phyloP scores from a whole-genome alignment of 1,140 invertebrate genomes.

The Nixonia krombeini region DNA sequence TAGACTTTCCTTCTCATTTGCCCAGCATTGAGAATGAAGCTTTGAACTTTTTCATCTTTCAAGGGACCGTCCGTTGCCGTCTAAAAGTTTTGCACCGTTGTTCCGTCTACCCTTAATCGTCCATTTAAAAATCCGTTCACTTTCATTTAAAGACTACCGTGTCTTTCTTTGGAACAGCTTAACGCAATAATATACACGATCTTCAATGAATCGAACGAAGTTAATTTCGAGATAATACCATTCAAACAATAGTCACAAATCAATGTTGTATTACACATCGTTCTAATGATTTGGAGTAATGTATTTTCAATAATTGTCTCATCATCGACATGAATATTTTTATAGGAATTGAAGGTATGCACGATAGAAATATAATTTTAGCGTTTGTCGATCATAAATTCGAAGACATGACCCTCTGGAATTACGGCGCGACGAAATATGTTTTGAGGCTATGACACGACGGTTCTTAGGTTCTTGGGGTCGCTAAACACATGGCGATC shows the following conservation, averaged over 20 bases:
- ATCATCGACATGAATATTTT: neutral
- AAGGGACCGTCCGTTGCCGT: conserved; percentile 37
- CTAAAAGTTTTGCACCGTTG: conserved; percentile 47
- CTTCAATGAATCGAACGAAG: neutral
- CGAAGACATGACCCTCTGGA: conserved; percentile 2
- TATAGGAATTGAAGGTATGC: neutral
- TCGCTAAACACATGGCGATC: conserved; percentile 52
- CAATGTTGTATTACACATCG: too few species aligned
- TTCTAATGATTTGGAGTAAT: too few species aligned
- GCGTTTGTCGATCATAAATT: conserved; percentile 16
- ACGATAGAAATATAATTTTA: too few species aligned
- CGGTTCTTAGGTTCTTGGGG: conserved; percentile 42
- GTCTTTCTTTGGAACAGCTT: conserved; percentile 16
- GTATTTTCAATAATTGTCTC: neutral
- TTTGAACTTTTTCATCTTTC: conserved; percentile 60
- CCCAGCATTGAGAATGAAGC: conserved; percentile 40
- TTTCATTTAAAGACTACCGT: conserved; percentile 51
- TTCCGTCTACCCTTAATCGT: conserved; percentile 48
- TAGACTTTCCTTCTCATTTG: conserved; percentile 48
- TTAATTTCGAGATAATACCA: neutral
- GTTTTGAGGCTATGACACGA: conserved; percentile 37
- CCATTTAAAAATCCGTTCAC: conserved; percentile 55
- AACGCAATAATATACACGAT: conserved; percentile 5
- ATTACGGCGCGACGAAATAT: conserved; percentile 46
- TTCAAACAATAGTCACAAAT: too few species aligned